Base-by-base conservation (phyloP, 2,888 invertebrate genomes). In the Stenurella melanura region DNA sequence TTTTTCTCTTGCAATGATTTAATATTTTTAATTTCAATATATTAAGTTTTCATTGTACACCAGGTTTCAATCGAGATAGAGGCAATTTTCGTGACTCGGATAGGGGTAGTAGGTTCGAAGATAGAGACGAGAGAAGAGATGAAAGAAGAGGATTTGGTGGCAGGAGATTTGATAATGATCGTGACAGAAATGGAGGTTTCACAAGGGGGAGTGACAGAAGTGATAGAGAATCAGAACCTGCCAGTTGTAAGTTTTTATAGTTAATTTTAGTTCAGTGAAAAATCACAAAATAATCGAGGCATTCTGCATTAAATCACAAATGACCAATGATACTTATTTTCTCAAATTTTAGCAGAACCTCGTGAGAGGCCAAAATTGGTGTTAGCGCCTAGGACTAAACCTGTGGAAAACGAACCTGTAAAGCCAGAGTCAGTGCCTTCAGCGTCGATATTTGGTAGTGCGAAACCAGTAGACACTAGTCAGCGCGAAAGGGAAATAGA, bases 381-480 rank as follows among this genome's bases (percentile, higher is more conserved):
- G 81, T 90, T 98, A 77, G 92, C 94, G 76, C 97, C 97, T 11
- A 93, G 98, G 66, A 94, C 96, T 1, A 93, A 94, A 83, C 96
- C 97, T 0, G 90, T 92, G 42, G 95, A 93, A 74, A 75, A 73
- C 38, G 71, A 85, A 42, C 90, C 86, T 75, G 80, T 70, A 80
- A 88, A 72, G 73, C 68, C 90, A 0, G 91, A 86, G 38, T 90
- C 86, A 11, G 91, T 91, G 69, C 90, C 93, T 1, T 91, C 94
- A 0, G 93, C 94, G 64, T 95, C 94, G 75, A 97, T 98, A 82
- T 98, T 98, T 88, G 98, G 98, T n/a, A 95, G 93, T 38, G 98
- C 98, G 18, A 97, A 96, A 88, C 98, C 98, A 0, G 98, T 98
- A 0, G 97, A 98, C 88, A 98, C 98, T 1, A 94, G 96, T 70